Evolutionary conservation across 2,113 vertebrate species (phyloP).

Genomic region (Aix galericulata): DNA sequence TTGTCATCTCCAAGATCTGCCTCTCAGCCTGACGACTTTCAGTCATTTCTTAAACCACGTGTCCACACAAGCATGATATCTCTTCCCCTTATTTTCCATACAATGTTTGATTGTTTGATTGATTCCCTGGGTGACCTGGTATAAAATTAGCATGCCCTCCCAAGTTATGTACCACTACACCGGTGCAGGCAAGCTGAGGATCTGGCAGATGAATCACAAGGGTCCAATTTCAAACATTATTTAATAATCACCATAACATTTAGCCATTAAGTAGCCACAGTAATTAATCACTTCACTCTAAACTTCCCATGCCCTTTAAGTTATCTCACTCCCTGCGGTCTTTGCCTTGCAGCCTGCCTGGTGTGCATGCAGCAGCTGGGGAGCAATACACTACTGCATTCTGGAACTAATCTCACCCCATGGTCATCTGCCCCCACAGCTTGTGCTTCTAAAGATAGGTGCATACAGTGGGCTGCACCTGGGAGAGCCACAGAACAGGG

Average conservation of each 20-base stretch:
- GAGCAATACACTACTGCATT: fast-evolving
- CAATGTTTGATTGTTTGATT: not conserved
- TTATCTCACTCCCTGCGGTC: fast-evolving
- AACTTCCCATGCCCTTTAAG: not conserved
- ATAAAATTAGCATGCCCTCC: not conserved
- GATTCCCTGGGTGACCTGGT: not conserved
- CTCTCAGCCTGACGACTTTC: not conserved
- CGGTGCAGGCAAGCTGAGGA: not conserved
- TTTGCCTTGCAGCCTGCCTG: fast-evolving
- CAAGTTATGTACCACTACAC: not conserved
- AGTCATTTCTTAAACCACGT: not conserved
- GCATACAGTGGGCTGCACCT: not conserved
- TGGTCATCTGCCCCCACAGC: fast-evolving
- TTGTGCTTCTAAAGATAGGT: not conserved
- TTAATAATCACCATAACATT: not conserved
- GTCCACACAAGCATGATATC: not conserved
- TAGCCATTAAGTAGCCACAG: not conserved
- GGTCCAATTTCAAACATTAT: not conserved
- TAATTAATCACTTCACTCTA: not conserved
- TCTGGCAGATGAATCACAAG: not conserved
- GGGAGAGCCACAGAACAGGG: not conserved
- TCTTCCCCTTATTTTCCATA: not conserved
- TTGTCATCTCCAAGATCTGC: not conserved
- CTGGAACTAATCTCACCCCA: not conserved
- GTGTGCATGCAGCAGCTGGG: fast-evolving